Evolutionary conservation across 37 sponge, comb jelly and placozoan genomes (phyloP).

Genomic region (Haliclona indistincta): DNA sequence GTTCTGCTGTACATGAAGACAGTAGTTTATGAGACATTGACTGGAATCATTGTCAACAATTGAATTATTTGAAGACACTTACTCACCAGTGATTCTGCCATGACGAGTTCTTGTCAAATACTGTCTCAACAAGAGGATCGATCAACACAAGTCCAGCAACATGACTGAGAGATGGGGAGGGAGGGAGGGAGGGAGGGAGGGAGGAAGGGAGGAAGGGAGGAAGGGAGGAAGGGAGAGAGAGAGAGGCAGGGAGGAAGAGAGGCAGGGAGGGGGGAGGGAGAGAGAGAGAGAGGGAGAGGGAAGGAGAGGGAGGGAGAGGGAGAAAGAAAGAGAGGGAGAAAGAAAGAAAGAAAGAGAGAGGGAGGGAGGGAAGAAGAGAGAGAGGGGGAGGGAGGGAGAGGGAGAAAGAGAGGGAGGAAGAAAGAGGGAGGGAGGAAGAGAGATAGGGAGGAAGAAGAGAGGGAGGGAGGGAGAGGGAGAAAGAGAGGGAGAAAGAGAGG

Average conservation of each 20-base stretch:
- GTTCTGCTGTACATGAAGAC: too few relatives aligned
- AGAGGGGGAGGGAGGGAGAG: neutral
- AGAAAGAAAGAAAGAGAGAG: neutral
- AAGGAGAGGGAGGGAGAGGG: slow-evolving; percentile 1
- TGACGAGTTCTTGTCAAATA: slow-evolving; percentile 7
- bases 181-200: neutral
- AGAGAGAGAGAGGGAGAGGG: neutral
- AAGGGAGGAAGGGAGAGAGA: neutral
- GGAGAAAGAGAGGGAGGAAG: neutral
- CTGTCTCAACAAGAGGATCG: slow-evolving; percentile 38
- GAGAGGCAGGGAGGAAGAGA: too few relatives aligned
- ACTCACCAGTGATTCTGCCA: neutral
- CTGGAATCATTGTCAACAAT: too few relatives aligned
- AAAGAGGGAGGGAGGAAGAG: neutral
- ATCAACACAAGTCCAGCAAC: slow-evolving; percentile 62
- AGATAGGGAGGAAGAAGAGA: neutral
- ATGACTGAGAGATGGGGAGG: slow-evolving; percentile 23
- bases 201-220: neutral
- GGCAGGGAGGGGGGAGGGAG: neutral
- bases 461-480: neutral
- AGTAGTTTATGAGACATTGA: too few relatives aligned
- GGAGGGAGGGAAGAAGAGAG: neutral
- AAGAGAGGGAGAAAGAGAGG: neutral
- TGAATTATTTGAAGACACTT: too few relatives aligned
- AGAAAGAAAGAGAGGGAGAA: neutral